phyloP scores from a whole-genome alignment of 2,113 vertebrate genomes.

The Oenanthe oenanthe region DNA sequence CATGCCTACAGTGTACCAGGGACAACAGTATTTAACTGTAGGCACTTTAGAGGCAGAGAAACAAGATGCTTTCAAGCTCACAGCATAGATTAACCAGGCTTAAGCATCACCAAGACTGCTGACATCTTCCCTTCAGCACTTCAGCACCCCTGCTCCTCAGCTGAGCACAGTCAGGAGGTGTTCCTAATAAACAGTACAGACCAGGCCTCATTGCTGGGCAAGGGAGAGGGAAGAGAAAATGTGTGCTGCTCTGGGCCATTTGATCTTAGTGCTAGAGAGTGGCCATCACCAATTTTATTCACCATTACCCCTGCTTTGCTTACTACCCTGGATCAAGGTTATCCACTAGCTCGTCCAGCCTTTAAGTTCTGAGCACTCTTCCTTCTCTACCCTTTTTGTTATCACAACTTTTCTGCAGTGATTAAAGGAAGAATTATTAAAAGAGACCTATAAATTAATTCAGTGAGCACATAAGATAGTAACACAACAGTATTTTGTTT shows the following conservation, averaged over 20 bases:
- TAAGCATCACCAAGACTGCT: not conserved
- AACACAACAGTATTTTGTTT: not conserved
- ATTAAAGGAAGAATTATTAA: not conserved
- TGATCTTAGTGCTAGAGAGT: not conserved
- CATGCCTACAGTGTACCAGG: not conserved
- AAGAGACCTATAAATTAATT: not conserved
- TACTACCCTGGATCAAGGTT: not conserved
- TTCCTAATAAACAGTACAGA: rapidly evolving
- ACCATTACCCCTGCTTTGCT: not conserved
- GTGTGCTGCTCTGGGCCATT: not conserved
- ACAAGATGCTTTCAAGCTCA: not conserved
- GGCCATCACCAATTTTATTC: not conserved
- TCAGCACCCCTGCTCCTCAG: not conserved
- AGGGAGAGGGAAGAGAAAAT: not conserved
- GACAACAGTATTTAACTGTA: not conserved
- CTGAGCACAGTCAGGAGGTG: not conserved
- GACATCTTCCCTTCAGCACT: not conserved
- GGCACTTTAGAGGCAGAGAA: not conserved
- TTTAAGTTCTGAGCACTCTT: not conserved
- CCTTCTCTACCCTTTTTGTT: not conserved
- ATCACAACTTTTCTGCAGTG: not conserved
- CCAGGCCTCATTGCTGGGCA: not conserved
- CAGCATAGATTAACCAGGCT: not conserved
- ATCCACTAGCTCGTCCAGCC: not conserved
- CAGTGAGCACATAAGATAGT: not conserved